phyloP scores from a whole-genome alignment of 1,140 invertebrate genomes.

The Venustaconcha ellipsiformis region DNA sequence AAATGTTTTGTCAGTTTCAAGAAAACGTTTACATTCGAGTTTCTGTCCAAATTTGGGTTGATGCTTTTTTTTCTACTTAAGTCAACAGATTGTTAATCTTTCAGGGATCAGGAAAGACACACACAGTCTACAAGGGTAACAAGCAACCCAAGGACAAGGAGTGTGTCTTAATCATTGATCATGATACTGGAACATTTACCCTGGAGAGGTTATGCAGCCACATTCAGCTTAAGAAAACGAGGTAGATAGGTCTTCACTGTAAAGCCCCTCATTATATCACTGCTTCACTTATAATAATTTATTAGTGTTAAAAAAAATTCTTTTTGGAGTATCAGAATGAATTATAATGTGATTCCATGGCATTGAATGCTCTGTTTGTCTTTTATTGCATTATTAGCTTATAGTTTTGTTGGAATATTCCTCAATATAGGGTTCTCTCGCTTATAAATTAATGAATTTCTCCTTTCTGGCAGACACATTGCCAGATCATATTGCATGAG shows the following conservation, averaged over 20 bases:
- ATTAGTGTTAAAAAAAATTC: not conserved
- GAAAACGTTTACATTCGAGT: too few relatives aligned
- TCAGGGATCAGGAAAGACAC: constrained; percentile 86
- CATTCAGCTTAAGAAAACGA: constrained; percentile 95
- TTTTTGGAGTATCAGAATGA: not conserved
- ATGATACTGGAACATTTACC: constrained; percentile 90
- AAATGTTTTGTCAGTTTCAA: too few relatives aligned
- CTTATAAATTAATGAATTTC: too few relatives aligned
- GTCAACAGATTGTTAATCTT: constrained; percentile 20
- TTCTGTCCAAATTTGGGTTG: too few relatives aligned
- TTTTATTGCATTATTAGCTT: too few relatives aligned
- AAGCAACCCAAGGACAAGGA: constrained; percentile 89
- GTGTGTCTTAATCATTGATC: constrained; percentile 95
- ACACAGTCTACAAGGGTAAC: constrained; percentile 95
- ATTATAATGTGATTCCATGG: not conserved
- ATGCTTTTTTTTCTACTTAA: too few relatives aligned
- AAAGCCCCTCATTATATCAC: not conserved
- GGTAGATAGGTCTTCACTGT: constrained; percentile 72
- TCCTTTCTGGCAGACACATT: too few relatives aligned
- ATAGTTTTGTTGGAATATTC: too few relatives aligned
- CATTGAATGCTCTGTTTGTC: not conserved
- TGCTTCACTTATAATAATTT: not conserved
- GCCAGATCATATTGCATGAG: too few relatives aligned
- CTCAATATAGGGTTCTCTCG: too few relatives aligned
- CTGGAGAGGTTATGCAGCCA: constrained; percentile 90